Conservation (phyloP, 2,888 invertebrate species). For the Bugula neritina region DNA sequence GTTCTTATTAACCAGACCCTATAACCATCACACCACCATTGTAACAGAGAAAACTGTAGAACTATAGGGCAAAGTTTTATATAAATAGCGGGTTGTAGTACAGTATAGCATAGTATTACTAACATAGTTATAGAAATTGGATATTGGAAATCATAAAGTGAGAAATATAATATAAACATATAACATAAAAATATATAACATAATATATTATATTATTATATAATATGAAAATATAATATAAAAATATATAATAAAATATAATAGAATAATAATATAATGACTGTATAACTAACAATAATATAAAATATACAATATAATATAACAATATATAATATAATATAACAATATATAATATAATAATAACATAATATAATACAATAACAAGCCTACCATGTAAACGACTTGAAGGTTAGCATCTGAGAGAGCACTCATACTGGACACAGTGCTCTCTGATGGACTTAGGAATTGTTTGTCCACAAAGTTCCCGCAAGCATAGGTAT, state of each 20-base stretch:
- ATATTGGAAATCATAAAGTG: too few relatives aligned
- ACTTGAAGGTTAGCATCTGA: background rate
- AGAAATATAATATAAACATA: background rate
- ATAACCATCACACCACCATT: too few relatives aligned
- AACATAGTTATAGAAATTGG: too few relatives aligned
- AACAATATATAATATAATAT: background rate
- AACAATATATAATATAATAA: background rate
- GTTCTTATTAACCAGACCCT: too few relatives aligned
- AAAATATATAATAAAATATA: background rate
- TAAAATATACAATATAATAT: background rate
- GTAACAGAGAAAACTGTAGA: too few relatives aligned
- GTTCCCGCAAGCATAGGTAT: constrained; percentile 42
- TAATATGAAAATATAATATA: background rate
- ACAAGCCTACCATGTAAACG: background rate
- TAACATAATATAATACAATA: background rate
- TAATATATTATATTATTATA: background rate
- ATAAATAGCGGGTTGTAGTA: too few relatives aligned
- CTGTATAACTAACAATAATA: background rate
- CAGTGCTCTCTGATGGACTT: constrained; percentile 32
- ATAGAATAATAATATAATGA: background rate
- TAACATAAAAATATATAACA: background rate
- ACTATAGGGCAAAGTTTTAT: too few relatives aligned
- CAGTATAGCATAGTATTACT: too few relatives aligned
- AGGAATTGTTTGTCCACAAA: constrained; percentile 36
- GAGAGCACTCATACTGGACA: background rate